Percentiles rank a stretch among this genome's conserved stretches.
phyloP scores from a whole-genome alignment of 2,888 invertebrate species.

The Eupeodes luniger region DNA sequence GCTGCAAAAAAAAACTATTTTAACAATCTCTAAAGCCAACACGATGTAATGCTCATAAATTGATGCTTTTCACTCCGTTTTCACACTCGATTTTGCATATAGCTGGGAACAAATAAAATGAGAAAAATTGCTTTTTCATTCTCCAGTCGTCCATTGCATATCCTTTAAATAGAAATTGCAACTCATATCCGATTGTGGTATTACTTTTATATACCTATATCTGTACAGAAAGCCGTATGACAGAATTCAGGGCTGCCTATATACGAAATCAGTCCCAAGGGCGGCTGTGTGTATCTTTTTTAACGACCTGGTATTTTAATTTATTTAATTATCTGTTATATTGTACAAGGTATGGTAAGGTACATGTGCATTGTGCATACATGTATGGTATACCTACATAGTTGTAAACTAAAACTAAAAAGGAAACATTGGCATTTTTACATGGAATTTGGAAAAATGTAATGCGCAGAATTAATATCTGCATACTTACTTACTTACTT shows the following conservation, averaged over 20 bases:
- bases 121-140: constrained; percentile 49
- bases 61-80: constrained; percentile 66
- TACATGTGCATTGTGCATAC: too few species aligned
- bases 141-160: constrained; percentile 22
- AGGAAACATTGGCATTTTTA: too few species aligned
- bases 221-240: background rate
- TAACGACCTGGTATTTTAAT: background rate
- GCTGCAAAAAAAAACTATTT: constrained; percentile 23
- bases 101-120: constrained; percentile 54
- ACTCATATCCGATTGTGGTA: constrained; percentile 40
- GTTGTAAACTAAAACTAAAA: too few species aligned
- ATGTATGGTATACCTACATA: too few species aligned
- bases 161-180: constrained; percentile 51
- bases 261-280: background rate
- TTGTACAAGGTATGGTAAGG: too few species aligned
- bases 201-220: constrained; percentile 12
- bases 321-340: background rate
- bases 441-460: too few species aligned
- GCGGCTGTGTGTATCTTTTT: background rate
- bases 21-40: constrained; percentile 55
- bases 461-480: too few species aligned
- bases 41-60: constrained; percentile 56
- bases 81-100: constrained; percentile 66
- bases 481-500: too few species aligned
- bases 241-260: background rate